These are phyloP conservation scores for Phrynocephalus guinanensis DNA, from an alignment of 2,797 vertebrate genomes.

Conservation along the genomic window DNA sequence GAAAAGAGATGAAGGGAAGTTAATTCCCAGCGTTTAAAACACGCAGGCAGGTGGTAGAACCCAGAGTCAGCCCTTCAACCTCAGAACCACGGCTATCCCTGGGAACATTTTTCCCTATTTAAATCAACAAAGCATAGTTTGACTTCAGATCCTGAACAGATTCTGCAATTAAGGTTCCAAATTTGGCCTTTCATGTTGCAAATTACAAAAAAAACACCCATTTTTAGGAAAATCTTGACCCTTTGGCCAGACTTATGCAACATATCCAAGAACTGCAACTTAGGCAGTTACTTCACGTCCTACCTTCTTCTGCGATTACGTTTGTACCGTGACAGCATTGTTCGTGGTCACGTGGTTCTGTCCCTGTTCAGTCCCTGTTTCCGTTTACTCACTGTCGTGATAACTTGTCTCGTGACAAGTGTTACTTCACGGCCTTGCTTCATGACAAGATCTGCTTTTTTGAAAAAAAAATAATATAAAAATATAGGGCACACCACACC, in stretches of 20 bases:
- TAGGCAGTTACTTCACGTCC: no score
- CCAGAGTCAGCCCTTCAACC: slow-evolving; percentile 30
- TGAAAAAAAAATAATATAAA: no score
- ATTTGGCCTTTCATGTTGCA: neutral
- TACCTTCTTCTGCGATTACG: no score
- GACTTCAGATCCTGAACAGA: neutral
- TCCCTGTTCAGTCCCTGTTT: no score
- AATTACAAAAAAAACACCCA: neutral
- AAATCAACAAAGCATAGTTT: neutral
- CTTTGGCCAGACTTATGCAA: neutral
- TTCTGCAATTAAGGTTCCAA: neutral
- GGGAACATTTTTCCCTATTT: neutral
- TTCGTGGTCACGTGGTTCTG: no score
- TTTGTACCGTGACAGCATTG: no score
- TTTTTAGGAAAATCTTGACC: neutral
- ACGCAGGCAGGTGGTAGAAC: slow-evolving; percentile 51
- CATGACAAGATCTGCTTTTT: no score
- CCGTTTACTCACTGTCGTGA: no score
- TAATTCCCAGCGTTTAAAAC: slow-evolving; percentile 63
- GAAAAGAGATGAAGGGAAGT: slow-evolving; percentile 64
- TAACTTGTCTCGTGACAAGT: no score
- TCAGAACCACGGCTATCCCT: neutral
- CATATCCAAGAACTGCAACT: neutral
- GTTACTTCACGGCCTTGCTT: no score
- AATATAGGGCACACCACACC: no score